Conservation (phyloP, 2,888 invertebrate species). For the Chydorus sphaericus region DNA sequence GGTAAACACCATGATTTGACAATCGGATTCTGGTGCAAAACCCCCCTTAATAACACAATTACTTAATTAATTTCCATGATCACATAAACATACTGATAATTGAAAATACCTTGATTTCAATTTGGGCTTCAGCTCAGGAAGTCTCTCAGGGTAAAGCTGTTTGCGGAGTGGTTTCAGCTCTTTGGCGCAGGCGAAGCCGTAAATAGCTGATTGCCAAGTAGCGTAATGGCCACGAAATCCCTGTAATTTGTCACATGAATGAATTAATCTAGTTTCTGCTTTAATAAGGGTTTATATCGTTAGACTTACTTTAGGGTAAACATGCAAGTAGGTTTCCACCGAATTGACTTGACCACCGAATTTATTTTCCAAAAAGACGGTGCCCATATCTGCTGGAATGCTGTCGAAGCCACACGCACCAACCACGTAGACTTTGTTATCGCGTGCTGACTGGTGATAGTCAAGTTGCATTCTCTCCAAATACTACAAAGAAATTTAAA, state of each 20-base stretch:
- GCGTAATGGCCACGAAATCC: slow-evolving; percentile 48
- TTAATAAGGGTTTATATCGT: too few species aligned
- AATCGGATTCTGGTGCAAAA: slow-evolving; percentile 26
- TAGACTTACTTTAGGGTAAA: slow-evolving; percentile 5
- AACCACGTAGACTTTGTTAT: slow-evolving; percentile 68
- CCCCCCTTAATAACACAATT: slow-evolving; percentile 21
- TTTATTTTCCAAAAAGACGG: slow-evolving; percentile 57
- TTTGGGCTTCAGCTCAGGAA: slow-evolving; percentile 47
- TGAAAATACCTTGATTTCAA: slow-evolving; percentile 37
- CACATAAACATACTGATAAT: neutral
- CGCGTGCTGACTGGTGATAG: slow-evolving; percentile 55
- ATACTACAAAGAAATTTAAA: slow-evolving; percentile 37
- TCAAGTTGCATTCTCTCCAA: slow-evolving; percentile 71
- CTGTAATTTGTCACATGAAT: neutral
- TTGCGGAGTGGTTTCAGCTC: slow-evolving; percentile 50
- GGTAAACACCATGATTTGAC: slow-evolving; percentile 49
- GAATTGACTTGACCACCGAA: slow-evolving; percentile 67
- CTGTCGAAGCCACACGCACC: slow-evolving; percentile 90
- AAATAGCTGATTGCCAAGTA: slow-evolving; percentile 77
- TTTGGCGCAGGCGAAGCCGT: slow-evolving; percentile 48
- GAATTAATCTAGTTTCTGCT: too few species aligned
- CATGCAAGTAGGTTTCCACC: slow-evolving; percentile 44
- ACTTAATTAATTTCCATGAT: neutral
- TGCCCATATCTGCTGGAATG: slow-evolving; percentile 76
- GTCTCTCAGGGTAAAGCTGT: slow-evolving; percentile 46